phyloP scores from a whole-genome alignment of 2,113 vertebrate genomes.

The Anseranas semipalmata region DNA sequence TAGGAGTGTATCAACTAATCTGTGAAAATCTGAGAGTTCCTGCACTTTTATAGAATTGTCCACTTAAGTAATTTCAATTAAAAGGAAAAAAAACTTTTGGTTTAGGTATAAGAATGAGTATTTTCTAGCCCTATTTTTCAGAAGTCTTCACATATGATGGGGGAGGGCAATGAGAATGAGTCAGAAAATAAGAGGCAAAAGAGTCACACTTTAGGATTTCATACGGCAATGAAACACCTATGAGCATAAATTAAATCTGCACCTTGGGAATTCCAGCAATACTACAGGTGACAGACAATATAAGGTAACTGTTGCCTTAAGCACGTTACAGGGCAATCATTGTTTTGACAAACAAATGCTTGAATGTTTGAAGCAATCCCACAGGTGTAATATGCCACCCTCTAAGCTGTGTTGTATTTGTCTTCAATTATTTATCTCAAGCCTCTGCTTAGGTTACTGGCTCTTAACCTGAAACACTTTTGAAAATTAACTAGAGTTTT shows the following conservation, averaged over 20 bases:
- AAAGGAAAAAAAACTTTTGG: not conserved
- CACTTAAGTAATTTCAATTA: not conserved
- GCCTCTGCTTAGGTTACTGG: not conserved
- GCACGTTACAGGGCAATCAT: not conserved
- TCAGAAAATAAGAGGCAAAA: not conserved
- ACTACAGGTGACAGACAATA: not conserved
- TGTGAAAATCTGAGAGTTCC: not conserved
- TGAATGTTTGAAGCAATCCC: not conserved
- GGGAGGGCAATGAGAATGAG: not conserved
- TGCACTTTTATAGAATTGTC: not conserved
- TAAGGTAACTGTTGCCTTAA: not conserved
- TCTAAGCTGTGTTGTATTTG: not conserved
- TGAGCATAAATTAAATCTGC: not conserved
- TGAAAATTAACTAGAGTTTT: not conserved
- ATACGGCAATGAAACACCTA: not conserved
- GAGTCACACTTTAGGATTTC: not conserved
- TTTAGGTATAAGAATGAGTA: not conserved
- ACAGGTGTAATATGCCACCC: not conserved
- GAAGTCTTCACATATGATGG: accelerated
- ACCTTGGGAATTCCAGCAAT: not conserved
- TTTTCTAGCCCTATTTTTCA: not conserved
- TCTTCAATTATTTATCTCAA: not conserved
- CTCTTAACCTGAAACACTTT: not conserved
- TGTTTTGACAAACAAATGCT: not conserved
- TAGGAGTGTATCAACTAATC: not conserved